Evolutionary conservation across 2,797 vertebrate species (phyloP).

Genomic region (Pachyuromys duprasi): DNA sequence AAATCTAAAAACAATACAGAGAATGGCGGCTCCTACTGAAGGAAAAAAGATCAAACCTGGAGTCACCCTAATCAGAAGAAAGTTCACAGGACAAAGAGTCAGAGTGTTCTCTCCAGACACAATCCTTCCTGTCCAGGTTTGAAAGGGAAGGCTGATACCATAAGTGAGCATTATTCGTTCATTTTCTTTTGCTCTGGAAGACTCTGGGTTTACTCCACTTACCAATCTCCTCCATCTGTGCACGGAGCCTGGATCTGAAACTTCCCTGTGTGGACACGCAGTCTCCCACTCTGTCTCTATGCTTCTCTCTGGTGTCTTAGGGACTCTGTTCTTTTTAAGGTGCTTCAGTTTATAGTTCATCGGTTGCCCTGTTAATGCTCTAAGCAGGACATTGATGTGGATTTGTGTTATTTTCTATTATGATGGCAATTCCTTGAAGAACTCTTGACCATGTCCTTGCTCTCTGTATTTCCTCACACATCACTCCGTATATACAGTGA

Average conservation of each 20-base stretch:
- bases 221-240: neutral
- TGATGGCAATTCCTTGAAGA: neutral
- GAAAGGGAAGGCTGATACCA: neutral
- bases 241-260: neutral
- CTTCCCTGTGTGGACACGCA: neutral
- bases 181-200: neutral
- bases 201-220: neutral
- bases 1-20: neutral
- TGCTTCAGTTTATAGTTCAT: neutral
- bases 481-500: neutral
- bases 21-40: neutral
- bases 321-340: neutral
- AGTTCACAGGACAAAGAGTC: neutral
- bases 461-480: neutral
- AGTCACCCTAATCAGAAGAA: neutral
- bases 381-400: neutral
- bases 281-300: neutral
- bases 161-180: neutral
- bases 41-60: neutral
- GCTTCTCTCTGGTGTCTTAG: neutral
- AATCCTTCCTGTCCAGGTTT: neutral
- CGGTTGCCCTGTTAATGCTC: neutral
- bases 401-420: neutral
- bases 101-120: neutral
- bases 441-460: neutral